Base-by-base conservation (phyloP, 2,888 invertebrate genomes). In the Andrena praecox region DNA sequence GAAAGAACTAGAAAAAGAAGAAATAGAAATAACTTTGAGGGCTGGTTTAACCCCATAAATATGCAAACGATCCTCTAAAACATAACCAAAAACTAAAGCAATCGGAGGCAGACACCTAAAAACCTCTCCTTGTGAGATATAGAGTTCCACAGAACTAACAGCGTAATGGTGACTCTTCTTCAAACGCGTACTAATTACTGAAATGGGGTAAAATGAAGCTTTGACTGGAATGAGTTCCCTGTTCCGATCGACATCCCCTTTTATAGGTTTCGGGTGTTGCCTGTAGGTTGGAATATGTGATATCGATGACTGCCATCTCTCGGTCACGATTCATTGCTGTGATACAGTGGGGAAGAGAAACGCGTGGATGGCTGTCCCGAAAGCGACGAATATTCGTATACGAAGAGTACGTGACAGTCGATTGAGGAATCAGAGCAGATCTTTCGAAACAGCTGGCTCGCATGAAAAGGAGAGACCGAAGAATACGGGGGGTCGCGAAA, bases 311-410 rank as follows among this genome's bases (percentile, higher is more conserved):
- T 52, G 20, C 20, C 20, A 52, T 52, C 10, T 42, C 52, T 20
- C n/a, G 20, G n/a, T 52, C 20, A 20, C 8, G 52, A 8, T 52
- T 20, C 52, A 52, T 8, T 8, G 52, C 52, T 52, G 8, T 20
- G 52, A 52, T 20, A 52, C 52, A 52, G n/a, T 52, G 20, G 20
- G 6, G 8, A 52, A 20, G 20, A 52, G 6, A 7, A 52, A 52
- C 0, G 16, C 16, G 12, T 42, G 59, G 2, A 59, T 42, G 20
- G 68, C 76, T 33, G 63, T 56, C 62, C 75, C n/a, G 16, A 31
- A 56, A 33, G 54, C 68, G 63, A n/a, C 62, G 67, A 42, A 42
- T 5, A 42, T 16, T 42, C 42, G 42, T 1, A 12, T 4, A 42
- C 35, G 12, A 42, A 42, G 12, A 42, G 1, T 12, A 16, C 42